phyloP scores from a whole-genome alignment of 2,113 vertebrate species.

The Emydocephalus ijimae region DNA sequence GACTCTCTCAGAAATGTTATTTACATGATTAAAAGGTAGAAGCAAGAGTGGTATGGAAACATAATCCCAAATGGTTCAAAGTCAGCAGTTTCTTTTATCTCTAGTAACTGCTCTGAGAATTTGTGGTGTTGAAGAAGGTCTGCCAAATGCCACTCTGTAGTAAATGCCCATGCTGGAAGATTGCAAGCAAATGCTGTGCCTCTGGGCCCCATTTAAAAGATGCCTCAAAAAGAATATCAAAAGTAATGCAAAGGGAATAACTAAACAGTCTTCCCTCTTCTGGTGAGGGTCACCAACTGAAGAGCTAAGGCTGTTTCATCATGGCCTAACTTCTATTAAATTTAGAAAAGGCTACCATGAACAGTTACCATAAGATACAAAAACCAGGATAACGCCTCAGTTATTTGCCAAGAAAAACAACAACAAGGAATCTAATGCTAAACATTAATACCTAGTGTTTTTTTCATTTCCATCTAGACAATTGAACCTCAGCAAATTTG shows the following conservation, averaged over 20 bases:
- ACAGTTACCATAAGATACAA: not conserved
- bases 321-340: not conserved
- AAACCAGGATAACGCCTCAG: not conserved
- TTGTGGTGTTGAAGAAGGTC: not conserved
- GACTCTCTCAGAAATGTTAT: not conserved
- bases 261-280: not conserved
- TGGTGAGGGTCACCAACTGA: not conserved
- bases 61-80: not conserved
- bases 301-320: not conserved
- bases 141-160: not conserved
- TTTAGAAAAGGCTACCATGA: not conserved
- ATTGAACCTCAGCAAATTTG: conserved; percentile 18
- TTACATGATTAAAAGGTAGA: not conserved
- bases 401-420: not conserved
- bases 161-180: not conserved
- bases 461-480: not conserved
- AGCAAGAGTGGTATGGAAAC: not conserved
- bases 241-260: not conserved
- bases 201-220: not conserved
- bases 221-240: not conserved
- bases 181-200: not conserved
- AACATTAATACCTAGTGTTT: not conserved
- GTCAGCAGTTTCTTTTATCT: not conserved
- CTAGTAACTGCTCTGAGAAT: not conserved
- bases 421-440: not conserved